Conservation (phyloP, 1,140 invertebrate species). For the Meloidogyne hapla region DNA sequence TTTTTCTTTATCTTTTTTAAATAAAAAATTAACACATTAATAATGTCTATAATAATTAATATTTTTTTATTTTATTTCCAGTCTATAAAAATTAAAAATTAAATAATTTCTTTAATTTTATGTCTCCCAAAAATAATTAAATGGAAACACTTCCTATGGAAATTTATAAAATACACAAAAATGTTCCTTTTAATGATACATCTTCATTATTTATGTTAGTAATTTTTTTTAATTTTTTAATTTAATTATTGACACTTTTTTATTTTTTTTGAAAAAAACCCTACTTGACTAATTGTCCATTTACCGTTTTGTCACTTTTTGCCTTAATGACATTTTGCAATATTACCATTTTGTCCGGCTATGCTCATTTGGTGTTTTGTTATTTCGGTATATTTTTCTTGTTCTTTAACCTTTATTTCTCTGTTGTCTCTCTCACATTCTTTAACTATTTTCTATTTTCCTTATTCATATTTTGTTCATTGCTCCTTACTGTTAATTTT, state of each 20-base stretch:
- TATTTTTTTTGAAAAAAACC: not conserved
- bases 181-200: not conserved
- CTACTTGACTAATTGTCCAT: not conserved
- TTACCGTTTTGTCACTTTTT: too few relatives aligned
- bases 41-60: not conserved
- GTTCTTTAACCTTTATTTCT: too few relatives aligned
- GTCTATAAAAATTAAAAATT: not conserved
- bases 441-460: not conserved
- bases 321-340: too few relatives aligned
- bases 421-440: too few relatives aligned
- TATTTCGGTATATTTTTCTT: too few relatives aligned
- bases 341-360: too few relatives aligned
- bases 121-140: not conserved
- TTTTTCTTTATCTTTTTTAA: not conserved
- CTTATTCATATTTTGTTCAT: not conserved
- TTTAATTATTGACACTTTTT: not conserved
- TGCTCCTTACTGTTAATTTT: not conserved
- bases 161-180: not conserved
- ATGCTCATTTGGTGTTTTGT: too few relatives aligned
- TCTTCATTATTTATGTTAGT: not conserved
- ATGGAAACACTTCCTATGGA: not conserved
- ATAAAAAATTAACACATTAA: too few relatives aligned
- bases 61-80: not conserved
- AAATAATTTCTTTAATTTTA: not conserved
- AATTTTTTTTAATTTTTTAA: not conserved